These are phyloP conservation scores for Meloe dianella DNA, from an alignment of 2,888 invertebrate species.

Conservation along the genomic window DNA sequence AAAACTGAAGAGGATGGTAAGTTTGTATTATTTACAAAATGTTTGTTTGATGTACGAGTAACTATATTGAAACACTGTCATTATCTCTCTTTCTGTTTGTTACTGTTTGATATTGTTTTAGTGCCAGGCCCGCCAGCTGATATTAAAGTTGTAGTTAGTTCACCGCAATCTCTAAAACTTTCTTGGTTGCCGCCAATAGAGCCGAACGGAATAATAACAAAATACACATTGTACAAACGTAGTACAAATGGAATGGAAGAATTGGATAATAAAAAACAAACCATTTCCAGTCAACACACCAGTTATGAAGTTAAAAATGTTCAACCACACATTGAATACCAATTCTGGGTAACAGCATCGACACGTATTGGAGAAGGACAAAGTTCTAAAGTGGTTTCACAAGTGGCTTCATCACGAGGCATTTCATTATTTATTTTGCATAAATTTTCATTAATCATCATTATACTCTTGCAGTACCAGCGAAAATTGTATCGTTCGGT, in stretches of 20 bases:
- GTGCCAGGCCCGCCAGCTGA: slow-evolving; percentile 81
- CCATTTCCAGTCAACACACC: slow-evolving; percentile 68
- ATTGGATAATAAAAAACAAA: slow-evolving; percentile 71
- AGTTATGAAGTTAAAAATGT: slow-evolving; percentile 72
- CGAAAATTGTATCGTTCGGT: slow-evolving; percentile 75
- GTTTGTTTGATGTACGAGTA: not conserved
- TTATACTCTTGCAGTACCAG: slow-evolving; percentile 62
- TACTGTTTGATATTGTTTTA: slow-evolving; percentile 49
- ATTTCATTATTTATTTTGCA: slow-evolving; percentile 22
- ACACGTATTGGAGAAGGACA: slow-evolving; percentile 80
- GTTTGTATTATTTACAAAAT: slow-evolving; percentile 5
- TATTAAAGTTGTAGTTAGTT: slow-evolving; percentile 79
- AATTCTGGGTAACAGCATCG: slow-evolving; percentile 80
- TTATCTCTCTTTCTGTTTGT: slow-evolving; percentile 13
- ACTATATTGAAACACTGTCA: not conserved
- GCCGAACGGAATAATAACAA: slow-evolving; percentile 78
- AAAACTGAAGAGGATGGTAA: slow-evolving; percentile 80
- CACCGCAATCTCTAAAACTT: slow-evolving; percentile 74
- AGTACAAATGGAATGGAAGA: slow-evolving; percentile 73
- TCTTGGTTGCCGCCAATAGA: slow-evolving; percentile 79
- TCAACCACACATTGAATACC: slow-evolving; percentile 74
- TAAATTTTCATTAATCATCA: not conserved
- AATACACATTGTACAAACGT: slow-evolving; percentile 74
- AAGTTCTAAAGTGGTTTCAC: slow-evolving; percentile 71
- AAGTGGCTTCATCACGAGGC: slow-evolving; percentile 69